Conservation (phyloP, 2,797 vertebrate genomes). For the Vespertilio murinus region DNA sequence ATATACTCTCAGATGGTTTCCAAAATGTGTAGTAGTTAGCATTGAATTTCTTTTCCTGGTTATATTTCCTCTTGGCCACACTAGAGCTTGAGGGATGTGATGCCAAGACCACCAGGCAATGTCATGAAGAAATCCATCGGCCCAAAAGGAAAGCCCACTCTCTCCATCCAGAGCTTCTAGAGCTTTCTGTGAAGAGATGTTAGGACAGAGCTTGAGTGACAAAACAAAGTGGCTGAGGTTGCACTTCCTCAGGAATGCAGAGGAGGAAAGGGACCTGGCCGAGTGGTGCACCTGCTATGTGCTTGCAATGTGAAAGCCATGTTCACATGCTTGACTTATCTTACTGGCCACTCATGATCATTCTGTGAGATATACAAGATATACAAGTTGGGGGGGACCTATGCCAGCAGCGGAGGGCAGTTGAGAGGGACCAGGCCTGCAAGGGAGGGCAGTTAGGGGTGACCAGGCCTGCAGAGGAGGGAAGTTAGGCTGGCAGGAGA, state of each 20-base stretch:
- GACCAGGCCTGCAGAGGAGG: too few relatives aligned
- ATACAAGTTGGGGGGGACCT: too few relatives aligned
- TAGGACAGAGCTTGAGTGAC: not conserved
- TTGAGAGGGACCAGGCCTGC: too few relatives aligned
- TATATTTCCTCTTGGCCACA: not conserved
- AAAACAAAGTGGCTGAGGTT: not conserved
- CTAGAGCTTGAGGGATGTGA: not conserved
- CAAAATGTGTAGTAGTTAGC: conserved; percentile 65
- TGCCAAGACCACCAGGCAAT: not conserved
- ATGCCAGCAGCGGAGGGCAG: too few relatives aligned
- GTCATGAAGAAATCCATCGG: not conserved
- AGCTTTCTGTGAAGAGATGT: not conserved
- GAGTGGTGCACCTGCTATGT: rapidly evolving
- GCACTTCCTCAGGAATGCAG: not conserved
- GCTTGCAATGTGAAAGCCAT: rapidly evolving
- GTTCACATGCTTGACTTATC: not conserved
- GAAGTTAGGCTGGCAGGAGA: too few relatives aligned
- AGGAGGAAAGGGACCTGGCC: not conserved
- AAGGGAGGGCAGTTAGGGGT: too few relatives aligned
- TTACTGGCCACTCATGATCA: not conserved
- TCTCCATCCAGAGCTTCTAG: not conserved
- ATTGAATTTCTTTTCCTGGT: conserved; percentile 43
- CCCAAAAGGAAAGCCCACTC: not conserved
- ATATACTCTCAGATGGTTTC: conserved; percentile 72
- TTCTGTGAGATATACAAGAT: not conserved